Evolutionary conservation across 2,797 vertebrate species (phyloP).

Genomic region (Mormyrus proboscirostris): DNA sequence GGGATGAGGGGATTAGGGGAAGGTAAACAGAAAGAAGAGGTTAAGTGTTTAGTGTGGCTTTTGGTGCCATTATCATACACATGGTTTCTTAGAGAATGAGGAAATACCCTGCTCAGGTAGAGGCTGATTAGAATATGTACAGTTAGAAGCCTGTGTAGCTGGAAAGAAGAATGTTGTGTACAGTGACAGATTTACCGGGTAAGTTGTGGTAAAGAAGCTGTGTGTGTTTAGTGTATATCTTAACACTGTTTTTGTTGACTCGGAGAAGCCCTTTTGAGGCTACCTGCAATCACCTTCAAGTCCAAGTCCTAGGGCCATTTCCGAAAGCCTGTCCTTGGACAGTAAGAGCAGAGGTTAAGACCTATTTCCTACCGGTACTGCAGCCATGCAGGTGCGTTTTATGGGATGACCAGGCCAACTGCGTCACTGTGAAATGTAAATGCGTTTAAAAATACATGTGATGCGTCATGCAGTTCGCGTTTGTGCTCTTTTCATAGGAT

Average conservation of each 20-base stretch:
- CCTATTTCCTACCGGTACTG: not conserved
- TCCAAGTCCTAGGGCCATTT: not conserved
- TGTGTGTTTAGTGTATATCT: constrained; percentile 38
- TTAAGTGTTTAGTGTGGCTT: constrained; percentile 45
- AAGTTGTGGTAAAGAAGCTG: constrained; percentile 42
- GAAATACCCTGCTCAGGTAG: not conserved
- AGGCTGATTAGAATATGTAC: not conserved
- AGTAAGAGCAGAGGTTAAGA: constrained; percentile 10
- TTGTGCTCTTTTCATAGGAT: not conserved
- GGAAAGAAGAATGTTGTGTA: not conserved
- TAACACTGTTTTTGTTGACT: not conserved
- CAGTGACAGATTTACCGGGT: constrained; percentile 46
- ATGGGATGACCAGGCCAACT: not conserved
- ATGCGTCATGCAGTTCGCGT: not conserved
- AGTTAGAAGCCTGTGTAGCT: not conserved
- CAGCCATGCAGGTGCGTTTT: not conserved
- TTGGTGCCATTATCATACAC: constrained; percentile 16
- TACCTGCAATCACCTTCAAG: not conserved
- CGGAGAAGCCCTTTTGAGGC: not conserved
- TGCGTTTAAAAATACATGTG: not conserved
- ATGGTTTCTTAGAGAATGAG: not conserved
- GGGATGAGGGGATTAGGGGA: constrained; percentile 47
- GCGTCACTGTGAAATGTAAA: constrained; percentile 20
- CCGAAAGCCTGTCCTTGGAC: constrained; percentile 10
- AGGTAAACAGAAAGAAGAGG: constrained; percentile 7